phyloP scores from a whole-genome alignment of 2,797 vertebrate genomes.

The Hydrophis major region DNA sequence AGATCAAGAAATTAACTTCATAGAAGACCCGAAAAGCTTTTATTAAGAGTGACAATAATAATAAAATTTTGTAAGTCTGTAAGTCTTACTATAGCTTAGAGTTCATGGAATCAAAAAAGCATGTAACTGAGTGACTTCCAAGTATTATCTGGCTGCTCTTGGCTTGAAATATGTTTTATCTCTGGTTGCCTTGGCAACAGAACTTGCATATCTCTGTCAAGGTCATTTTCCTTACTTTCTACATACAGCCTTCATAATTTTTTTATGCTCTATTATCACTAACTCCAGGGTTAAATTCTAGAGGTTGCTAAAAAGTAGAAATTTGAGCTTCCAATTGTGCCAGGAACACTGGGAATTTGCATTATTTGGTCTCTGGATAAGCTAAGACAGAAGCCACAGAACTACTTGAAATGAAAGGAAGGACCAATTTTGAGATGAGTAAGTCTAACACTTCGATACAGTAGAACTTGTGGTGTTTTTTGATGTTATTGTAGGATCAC shows the following conservation, averaged over 20 bases:
- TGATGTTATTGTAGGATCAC: neutral
- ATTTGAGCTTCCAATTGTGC: neutral
- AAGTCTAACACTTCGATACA: neutral
- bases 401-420: neutral
- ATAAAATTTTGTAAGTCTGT: neutral
- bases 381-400: neutral
- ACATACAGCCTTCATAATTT: neutral
- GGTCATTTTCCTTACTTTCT: neutral
- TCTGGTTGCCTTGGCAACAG: neutral
- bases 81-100: neutral
- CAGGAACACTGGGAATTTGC: neutral
- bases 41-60: neutral
- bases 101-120: neutral
- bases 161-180: neutral
- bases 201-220: neutral
- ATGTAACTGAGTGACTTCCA: neutral
- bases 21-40: neutral
- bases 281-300: neutral
- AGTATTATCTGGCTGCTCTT: neutral
- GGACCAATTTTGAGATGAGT: neutral
- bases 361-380: neutral
- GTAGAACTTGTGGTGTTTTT: neutral
- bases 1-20: neutral
- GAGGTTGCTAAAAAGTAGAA: neutral
- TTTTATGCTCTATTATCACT: neutral